phyloP scores from a whole-genome alignment of 2,797 vertebrate genomes.

The Ispidina lecontei region DNA sequence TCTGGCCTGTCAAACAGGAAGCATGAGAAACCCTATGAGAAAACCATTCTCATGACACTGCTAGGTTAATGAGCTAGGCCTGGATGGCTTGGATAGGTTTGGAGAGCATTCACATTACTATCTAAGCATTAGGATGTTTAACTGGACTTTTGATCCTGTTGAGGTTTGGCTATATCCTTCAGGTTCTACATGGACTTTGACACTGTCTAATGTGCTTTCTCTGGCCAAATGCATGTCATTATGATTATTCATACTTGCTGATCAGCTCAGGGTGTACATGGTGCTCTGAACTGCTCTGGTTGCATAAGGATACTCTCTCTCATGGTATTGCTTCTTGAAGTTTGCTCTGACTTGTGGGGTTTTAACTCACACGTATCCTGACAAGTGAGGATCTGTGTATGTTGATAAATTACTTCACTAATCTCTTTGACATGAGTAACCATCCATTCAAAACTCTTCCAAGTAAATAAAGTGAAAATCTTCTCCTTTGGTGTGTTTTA shows the following conservation, averaged over 20 bases:
- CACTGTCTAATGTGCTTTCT: background rate
- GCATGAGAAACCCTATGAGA: background rate
- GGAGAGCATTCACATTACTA: background rate
- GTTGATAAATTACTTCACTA: background rate
- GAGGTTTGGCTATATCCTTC: background rate
- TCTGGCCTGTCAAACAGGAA: conserved; percentile 42
- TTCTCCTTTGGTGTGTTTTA: conserved; percentile 13
- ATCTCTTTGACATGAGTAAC: background rate
- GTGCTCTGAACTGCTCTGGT: background rate
- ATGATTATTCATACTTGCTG: background rate
- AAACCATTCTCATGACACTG: background rate
- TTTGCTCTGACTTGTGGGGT: background rate
- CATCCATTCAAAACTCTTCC: background rate
- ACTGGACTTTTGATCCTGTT: background rate
- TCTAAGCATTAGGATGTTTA: background rate
- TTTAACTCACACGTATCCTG: background rate
- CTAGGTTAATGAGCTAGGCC: background rate
- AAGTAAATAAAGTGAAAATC: conserved; percentile 2
- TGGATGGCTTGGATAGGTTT: background rate
- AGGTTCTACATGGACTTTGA: background rate
- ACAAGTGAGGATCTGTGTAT: background rate
- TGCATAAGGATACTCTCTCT: background rate
- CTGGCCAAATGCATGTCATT: background rate
- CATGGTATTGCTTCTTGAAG: background rate
- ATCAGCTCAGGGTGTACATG: background rate